Conservation (phyloP, 2,888 invertebrate species). For the Leistus spinibarbis region DNA sequence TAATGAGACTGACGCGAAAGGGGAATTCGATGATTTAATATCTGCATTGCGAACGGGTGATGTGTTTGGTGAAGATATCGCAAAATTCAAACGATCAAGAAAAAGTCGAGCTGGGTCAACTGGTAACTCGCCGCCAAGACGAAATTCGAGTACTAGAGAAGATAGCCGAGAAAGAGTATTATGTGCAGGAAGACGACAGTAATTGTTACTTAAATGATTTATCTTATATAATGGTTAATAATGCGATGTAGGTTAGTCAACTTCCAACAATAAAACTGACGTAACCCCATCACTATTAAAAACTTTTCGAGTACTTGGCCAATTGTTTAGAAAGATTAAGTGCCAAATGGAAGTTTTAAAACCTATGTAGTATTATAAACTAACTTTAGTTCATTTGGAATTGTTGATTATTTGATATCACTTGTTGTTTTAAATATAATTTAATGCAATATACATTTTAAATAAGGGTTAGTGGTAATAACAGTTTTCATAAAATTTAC, state of each 20-base stretch:
- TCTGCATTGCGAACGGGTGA: conserved; percentile 93
- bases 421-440: conserved; percentile 4
- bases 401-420: conserved; percentile 6
- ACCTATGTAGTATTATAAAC: not conserved
- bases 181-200: conserved; percentile 54
- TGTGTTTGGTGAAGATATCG: conserved; percentile 94
- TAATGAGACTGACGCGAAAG: conserved; percentile 67
- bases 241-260: not conserved
- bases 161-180: conserved; percentile 71
- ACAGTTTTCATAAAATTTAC: not conserved
- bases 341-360: not conserved
- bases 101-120: conserved; percentile 66
- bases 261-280: no score
- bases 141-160: conserved; percentile 68
- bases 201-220: conserved; percentile 28
- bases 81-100: conserved; percentile 84
- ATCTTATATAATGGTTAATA: not conserved
- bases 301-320: no score
- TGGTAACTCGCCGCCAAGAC: conserved; percentile 67
- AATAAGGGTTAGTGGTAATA: not conserved
- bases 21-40: conserved; percentile 95
- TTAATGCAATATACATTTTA: conserved; percentile 2
- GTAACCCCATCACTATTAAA: no score
- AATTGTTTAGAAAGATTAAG: not conserved
- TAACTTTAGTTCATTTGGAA: conserved; percentile 25